These are phyloP conservation scores for Drosophila dunni DNA, from an alignment of 1,140 invertebrate genomes.

Conservation along the genomic window DNA sequence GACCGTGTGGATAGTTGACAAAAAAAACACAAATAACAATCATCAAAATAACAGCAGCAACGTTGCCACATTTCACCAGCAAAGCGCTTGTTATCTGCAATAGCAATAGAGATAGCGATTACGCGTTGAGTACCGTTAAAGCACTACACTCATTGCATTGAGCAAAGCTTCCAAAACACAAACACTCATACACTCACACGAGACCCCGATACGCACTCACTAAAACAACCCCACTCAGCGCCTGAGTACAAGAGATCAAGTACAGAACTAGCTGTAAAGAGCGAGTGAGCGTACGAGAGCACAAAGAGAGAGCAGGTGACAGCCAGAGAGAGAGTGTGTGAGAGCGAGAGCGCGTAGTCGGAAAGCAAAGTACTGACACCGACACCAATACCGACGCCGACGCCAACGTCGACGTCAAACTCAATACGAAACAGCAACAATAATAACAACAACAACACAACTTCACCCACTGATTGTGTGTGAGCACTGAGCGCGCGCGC, in stretches of 20 bases:
- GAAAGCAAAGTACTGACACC: conserved; percentile 1
- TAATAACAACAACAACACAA: conserved; percentile 20
- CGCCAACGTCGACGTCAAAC: conserved; percentile 7
- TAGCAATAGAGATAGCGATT: conserved; percentile 68
- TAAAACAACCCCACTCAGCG: conserved; percentile 12
- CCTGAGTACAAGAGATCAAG: conserved; percentile 44
- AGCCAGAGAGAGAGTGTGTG: conserved; percentile 1
- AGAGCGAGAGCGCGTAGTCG: conserved; percentile 2
- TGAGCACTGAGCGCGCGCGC: conserved; percentile 38
- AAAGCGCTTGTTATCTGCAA: conserved; percentile 55
- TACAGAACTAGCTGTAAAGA: not conserved
- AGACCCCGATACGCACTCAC: not conserved
- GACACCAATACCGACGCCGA: not conserved
- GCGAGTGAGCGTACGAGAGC: not conserved
- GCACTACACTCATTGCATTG: conserved; percentile 49
- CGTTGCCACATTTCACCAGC: conserved; percentile 68
- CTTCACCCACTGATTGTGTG: conserved; percentile 36
- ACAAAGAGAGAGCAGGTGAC: not conserved
- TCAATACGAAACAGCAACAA: conserved; percentile 12
- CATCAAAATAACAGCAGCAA: conserved; percentile 27
- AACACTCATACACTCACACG: conserved; percentile 7
- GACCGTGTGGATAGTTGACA: conserved; percentile 42
- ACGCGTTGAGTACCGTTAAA: conserved; percentile 62
- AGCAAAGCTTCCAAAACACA: conserved; percentile 43
- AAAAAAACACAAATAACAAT: conserved; percentile 31